Base-by-base conservation (phyloP, 1,140 invertebrate species). In the Sitodiplosis mosellana region DNA sequence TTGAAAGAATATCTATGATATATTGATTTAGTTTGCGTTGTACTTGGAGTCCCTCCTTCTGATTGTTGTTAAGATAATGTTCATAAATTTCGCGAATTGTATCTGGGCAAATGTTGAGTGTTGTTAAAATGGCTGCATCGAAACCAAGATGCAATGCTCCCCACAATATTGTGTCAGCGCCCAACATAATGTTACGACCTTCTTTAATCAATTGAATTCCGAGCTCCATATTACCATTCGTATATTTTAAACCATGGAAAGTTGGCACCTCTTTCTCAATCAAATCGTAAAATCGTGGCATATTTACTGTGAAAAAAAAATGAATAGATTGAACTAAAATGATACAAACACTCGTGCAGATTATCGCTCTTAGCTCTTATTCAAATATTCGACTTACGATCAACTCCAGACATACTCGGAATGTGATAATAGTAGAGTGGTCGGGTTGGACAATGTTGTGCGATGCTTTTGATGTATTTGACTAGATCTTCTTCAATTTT, bases 371-470 rank as follows among this genome's bases (percentile, higher is more conserved):
- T n/a, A n/a, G n/a, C n/a, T n/a, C n/a, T n/a, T n/a, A n/a, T n/a
- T n/a, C 6, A 27, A 48, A n/a, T 45, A 8, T 51, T 36, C 49
- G 27, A 56, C 70, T 74, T 65, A 87, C 85, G 69, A 49, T 77
- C 70, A 18, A 87, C 77, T 48, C 73, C 72, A 7, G 77, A 78
- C 55, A 77, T 74, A 20, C 66, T 67, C 2, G 85, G 84, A 55
- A 84, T 79, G 53, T 88, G 83, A 57, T 90, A 89, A 56, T 87
- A 87, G 10, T 86, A 68, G 14, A 90, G 69, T 0, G 86, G 86
- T 2, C 78, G 76, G n/a, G 77, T 78, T 1, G 83, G 80, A 1
- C 86, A 87, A 12, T 78, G 76, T 14, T 69, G 58, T 1, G 78
- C 70, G 2, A 91, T 70, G 19, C 70, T 52, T 55, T 72, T 69